phyloP scores from a whole-genome alignment of 1,140 invertebrate genomes.

The Drosophila simulans region DNA sequence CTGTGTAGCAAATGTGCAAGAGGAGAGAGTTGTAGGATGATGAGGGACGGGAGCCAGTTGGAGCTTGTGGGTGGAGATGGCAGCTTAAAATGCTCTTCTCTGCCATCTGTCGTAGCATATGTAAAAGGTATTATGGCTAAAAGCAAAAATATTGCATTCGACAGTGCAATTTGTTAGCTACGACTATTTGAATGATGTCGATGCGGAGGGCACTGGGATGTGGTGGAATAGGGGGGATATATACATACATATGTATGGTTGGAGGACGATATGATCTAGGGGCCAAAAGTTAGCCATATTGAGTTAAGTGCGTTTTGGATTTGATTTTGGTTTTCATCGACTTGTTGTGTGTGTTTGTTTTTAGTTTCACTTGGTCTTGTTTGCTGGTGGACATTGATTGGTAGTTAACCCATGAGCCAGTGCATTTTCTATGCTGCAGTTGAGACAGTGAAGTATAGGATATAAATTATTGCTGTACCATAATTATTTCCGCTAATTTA shows the following conservation, averaged over 20 bases:
- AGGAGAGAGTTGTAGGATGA: background rate
- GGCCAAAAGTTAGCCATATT: constrained; percentile 45
- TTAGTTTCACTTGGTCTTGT: constrained; percentile 4
- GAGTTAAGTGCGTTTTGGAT: constrained; percentile 58
- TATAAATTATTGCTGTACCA: too few relatives aligned
- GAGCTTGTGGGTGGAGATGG: constrained; percentile 32
- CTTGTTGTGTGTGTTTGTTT: constrained; percentile 3
- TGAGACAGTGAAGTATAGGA: background rate
- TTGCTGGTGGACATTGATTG: constrained; percentile 33
- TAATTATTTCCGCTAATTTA: constrained; percentile 3
- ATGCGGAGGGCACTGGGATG: background rate
- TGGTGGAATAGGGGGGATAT: background rate
- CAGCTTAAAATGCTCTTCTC: constrained; percentile 65
- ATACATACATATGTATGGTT: background rate
- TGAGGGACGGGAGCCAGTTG: constrained; percentile 8
- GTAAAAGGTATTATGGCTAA: constrained; percentile 83
- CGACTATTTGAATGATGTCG: constrained; percentile 77
- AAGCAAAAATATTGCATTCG: constrained; percentile 83
- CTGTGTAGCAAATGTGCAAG: constrained; percentile 2
- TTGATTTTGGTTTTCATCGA: constrained; percentile 50
- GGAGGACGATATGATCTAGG: constrained; percentile 1
- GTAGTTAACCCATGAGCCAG: constrained; percentile 49
- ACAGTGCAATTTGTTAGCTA: constrained; percentile 81
- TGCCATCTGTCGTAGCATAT: constrained; percentile 73
- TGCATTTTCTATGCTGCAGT: constrained; percentile 5